phyloP scores from a whole-genome alignment of 2,113 vertebrate genomes.

The Actenoides lindsayi region DNA sequence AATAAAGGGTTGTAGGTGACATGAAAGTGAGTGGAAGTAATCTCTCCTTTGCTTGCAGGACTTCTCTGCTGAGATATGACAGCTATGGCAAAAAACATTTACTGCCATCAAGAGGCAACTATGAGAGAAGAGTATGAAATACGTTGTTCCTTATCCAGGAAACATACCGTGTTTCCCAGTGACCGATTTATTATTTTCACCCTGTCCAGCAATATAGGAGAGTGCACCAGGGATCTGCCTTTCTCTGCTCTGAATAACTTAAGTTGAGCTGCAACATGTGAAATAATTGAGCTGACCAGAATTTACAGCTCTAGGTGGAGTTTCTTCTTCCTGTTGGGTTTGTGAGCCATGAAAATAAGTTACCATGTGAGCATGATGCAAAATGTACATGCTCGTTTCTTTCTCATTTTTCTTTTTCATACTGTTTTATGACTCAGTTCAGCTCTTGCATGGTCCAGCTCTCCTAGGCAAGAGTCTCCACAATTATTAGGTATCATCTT shows the following conservation, averaged over 20 bases:
- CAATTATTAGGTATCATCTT: slow-evolving; percentile 24
- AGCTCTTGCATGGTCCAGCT: slow-evolving; percentile 35
- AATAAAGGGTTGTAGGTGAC: slow-evolving; percentile 50
- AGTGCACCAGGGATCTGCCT: slow-evolving; percentile 76
- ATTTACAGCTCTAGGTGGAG: slow-evolving; percentile 77
- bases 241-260: slow-evolving; percentile 76
- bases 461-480: slow-evolving; percentile 21
- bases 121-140: slow-evolving; percentile 73
- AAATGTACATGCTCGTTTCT: slow-evolving; percentile 58
- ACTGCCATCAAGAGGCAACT: slow-evolving; percentile 80
- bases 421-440: slow-evolving; percentile 54
- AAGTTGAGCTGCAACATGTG: slow-evolving; percentile 71
- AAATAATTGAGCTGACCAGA: slow-evolving; percentile 77
- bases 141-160: slow-evolving; percentile 55
- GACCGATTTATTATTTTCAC: slow-evolving; percentile 80
- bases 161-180: slow-evolving; percentile 68
- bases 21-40: slow-evolving; percentile 43
- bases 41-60: slow-evolving; percentile 56
- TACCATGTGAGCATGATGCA: slow-evolving; percentile 39
- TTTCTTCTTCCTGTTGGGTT: slow-evolving; percentile 70
- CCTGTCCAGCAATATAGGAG: slow-evolving; percentile 71
- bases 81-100: slow-evolving; percentile 74
- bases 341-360: slow-evolving; percentile 52
- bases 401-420: slow-evolving; percentile 62
- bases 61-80: slow-evolving; percentile 69